Base-by-base conservation (phyloP, 2,797 vertebrate genomes). In the Manis javanica region DNA sequence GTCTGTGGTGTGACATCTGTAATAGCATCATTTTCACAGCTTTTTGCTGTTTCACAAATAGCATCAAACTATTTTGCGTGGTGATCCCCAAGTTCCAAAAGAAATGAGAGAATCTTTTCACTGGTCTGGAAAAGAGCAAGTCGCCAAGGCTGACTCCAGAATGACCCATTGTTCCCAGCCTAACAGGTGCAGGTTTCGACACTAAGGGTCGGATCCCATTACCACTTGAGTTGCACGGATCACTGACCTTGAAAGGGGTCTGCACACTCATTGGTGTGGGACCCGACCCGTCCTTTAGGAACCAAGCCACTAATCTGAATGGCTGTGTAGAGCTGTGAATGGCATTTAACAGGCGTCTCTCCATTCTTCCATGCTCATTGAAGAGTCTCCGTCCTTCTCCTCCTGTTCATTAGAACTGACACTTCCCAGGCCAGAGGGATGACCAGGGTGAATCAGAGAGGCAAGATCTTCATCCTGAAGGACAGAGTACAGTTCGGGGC, bases 331-430 rank as follows among this genome's bases (percentile, higher is more conserved):
- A 94, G 97, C 75, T 66, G 18, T 91, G 95, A 96, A 92, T 88
- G 82, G 95, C 68, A 63, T 86, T 96, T 94, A 87, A 61, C 92
- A 90, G 93, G 90, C 42, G 34, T 90, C 83, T 63, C 74, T 86
- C 78, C 83, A 90, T 96, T 97, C 94, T 97, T 64, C 39, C 39
- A 69, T 5, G 72, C 78, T 78, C 85, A 79, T 29, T 87, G 95
- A 92, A 85, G 97, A 75, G 42, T 90, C 95, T 92, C 90, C 39
- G 95, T 46, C n/a, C 89, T 89, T 95, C 85, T 94, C 74, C 66
- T 90, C 34, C 64, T 89, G 88, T 81, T 96, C 93, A 94, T 96
- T 96, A 92, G 97, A 97, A 95, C 93, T 96, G 95, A 96, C 94
- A 91, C 92, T 97, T 97, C 95, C 96, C 97, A 95, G 97, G 92